phyloP scores from a whole-genome alignment of 2,113 vertebrate genomes.

The Capreolus pygargus region DNA sequence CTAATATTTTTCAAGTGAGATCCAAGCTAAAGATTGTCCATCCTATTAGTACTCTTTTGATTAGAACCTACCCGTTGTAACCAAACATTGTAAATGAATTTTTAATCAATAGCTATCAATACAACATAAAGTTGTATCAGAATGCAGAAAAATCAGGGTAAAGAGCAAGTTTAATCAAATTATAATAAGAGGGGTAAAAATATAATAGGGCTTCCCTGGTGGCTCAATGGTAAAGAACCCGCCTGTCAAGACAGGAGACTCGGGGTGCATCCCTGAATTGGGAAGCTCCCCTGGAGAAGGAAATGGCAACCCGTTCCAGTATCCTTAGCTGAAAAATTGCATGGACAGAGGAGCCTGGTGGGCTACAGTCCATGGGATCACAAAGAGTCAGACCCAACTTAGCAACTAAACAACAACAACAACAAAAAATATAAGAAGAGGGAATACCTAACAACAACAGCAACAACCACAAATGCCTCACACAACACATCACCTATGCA shows the following conservation, averaged over 20 bases:
- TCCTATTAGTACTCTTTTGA: neutral
- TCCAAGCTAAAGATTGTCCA: neutral
- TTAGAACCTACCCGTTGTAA: neutral
- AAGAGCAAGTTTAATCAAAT: slow-evolving; percentile 44
- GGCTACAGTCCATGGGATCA: neutral
- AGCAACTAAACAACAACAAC: neutral
- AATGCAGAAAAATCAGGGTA: neutral
- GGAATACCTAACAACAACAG: neutral
- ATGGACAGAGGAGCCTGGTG: neutral
- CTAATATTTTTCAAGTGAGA: neutral
- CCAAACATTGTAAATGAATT: neutral
- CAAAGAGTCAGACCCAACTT: neutral
- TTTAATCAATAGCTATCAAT: neutral
- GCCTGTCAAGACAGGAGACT: neutral
- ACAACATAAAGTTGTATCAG: neutral
- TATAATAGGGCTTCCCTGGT: neutral
- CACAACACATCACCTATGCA: neutral
- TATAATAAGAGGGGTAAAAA: neutral
- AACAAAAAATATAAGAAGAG: neutral
- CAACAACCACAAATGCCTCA: neutral
- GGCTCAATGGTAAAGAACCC: neutral
- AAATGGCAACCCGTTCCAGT: neutral
- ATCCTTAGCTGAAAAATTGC: neutral
- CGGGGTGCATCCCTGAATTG: neutral
- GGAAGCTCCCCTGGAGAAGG: neutral